Conservation (phyloP, 2,113 vertebrate genomes). For the Pelodiscus sinensis region DNA sequence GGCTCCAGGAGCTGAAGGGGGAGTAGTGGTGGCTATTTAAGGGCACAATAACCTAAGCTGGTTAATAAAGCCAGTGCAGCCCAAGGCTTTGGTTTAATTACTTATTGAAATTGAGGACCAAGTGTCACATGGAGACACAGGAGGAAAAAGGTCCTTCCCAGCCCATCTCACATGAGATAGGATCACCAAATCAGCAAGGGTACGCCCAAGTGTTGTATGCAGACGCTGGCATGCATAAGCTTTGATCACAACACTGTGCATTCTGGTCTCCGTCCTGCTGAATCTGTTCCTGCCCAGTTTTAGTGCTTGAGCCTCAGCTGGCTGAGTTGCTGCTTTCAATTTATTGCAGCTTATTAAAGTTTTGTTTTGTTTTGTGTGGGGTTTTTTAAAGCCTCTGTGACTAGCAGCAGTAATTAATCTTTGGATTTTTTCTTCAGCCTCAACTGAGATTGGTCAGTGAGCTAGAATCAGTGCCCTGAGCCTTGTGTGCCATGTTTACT, state of each 20-base stretch:
- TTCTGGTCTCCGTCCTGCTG: constrained; percentile 12
- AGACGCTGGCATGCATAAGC: not conserved
- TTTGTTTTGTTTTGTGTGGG: not conserved
- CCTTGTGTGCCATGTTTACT: not conserved
- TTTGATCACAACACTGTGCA: not conserved
- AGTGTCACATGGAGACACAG: not conserved
- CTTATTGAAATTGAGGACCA: not conserved
- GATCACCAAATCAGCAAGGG: not conserved
- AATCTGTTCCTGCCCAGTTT: constrained; percentile 26
- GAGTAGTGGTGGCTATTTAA: not conserved
- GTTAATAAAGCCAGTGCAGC: no score
- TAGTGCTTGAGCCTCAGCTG: not conserved
- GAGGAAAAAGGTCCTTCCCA: not conserved
- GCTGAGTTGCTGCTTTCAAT: not conserved
- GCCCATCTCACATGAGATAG: not conserved
- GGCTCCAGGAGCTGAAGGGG: not conserved
- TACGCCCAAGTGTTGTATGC: constrained; percentile 54
- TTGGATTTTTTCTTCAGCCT: not conserved
- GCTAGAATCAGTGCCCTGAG: not conserved
- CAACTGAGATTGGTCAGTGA: not conserved
- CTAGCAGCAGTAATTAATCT: not conserved
- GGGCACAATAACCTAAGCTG: not conserved
- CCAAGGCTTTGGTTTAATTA: not conserved
- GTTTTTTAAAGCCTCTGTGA: not conserved
- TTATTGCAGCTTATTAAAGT: not conserved